Evolutionary conservation across 2,113 vertebrate genomes (phyloP).

Genomic region (Esox niger): DNA sequence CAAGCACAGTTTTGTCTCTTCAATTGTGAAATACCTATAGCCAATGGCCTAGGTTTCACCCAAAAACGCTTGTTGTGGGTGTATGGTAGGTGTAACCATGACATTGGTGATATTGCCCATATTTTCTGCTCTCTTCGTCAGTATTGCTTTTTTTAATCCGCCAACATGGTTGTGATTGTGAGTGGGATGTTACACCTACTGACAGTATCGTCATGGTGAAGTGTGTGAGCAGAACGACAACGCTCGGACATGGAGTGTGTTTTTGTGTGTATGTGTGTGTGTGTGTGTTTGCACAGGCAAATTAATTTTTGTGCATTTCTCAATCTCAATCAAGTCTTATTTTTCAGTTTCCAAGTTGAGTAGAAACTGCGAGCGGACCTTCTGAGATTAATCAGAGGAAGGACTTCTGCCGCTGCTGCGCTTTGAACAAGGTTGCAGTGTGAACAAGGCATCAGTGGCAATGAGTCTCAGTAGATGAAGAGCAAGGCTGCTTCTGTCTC

Average conservation of each 20-base stretch:
- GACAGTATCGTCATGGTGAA: neutral
- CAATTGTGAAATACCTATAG: no score
- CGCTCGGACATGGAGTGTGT: conserved; percentile 15
- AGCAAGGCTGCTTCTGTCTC: conserved; percentile 37
- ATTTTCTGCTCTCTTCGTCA: neutral
- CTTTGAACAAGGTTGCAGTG: conserved; percentile 59
- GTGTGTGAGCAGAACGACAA: conserved; percentile 22
- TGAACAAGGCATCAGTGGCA: conserved; percentile 52
- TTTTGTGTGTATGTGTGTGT: no score
- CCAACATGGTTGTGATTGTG: neutral
- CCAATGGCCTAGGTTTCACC: no score
- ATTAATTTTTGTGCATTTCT: conserved; percentile 52
- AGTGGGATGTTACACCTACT: neutral
- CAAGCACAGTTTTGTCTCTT: no score
- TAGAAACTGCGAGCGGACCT: conserved; percentile 12
- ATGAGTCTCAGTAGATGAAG: conserved; percentile 53
- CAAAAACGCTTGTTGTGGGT: no score
- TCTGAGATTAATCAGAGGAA: conserved; percentile 51
- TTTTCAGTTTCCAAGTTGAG: conserved; percentile 48
- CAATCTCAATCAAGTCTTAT: conserved; percentile 48
- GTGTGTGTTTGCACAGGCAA: no score
- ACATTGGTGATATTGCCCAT: no score
- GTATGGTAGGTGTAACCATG: no score
- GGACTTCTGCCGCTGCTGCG: conserved; percentile 31
- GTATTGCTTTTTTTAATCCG: neutral